A percentile compares a stretch with the other conserved stretches of the same genome.
Evolutionary conservation across 2,113 vertebrate species (phyloP).

Genomic region (Opisthocomus hoazin): DNA sequence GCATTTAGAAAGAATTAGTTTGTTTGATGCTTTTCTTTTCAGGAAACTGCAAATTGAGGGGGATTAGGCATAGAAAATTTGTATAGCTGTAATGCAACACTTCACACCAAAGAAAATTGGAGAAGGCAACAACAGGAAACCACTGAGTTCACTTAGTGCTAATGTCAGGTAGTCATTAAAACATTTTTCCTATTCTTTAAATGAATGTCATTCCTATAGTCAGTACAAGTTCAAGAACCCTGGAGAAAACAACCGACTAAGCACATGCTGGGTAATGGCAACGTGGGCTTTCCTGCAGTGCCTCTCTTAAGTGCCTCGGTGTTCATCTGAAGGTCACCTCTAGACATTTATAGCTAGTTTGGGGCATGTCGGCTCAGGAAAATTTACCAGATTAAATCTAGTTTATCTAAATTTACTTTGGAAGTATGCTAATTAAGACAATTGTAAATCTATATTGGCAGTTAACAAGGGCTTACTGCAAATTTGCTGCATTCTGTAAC

Average conservation of each 20-base stretch:
- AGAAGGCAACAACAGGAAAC: conserved; percentile 14
- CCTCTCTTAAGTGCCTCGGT: neutral
- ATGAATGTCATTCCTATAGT: neutral
- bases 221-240: neutral
- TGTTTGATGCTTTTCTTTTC: neutral
- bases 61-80: conserved; percentile 19
- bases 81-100: neutral
- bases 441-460: neutral
- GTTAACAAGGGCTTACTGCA: neutral
- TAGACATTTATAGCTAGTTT: neutral
- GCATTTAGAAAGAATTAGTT: conserved; percentile 12
- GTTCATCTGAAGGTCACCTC: conserved; percentile 5
- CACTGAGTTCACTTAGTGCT: conserved; percentile 18
- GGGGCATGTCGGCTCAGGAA: neutral
- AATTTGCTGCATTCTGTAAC: neutral
- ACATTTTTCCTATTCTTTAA: conserved; percentile 31
- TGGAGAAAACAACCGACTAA: neutral
- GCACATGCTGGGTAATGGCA: neutral
- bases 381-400: neutral
- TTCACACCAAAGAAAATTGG: conserved; percentile 56
- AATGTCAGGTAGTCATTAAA: neutral
- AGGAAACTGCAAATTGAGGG: conserved; percentile 32
- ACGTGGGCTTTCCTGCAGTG: neutral
- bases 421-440: neutral
- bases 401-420: neutral